Percentiles rank a stretch among this genome's conserved stretches.
These are phyloP conservation scores for Tachyglossus aculeatus DNA, from an alignment of 2,797 vertebrate genomes.

Conservation along the genomic window DNA sequence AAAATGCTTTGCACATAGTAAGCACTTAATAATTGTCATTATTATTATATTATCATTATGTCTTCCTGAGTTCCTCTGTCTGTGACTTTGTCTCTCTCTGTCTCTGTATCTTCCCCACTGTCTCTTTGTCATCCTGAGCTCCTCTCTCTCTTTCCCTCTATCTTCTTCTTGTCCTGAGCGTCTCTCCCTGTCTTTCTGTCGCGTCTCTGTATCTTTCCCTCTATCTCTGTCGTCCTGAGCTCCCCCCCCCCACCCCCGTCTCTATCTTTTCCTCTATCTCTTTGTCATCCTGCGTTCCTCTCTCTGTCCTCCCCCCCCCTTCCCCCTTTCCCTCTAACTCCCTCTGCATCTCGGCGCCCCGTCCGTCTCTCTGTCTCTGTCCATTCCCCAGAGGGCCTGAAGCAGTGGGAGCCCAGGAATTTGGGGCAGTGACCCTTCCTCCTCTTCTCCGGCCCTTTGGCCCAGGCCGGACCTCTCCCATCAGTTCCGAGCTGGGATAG, in stretches of 20 bases:
- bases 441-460: conserved; percentile 12
- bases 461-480: not conserved
- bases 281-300: too few relatives aligned
- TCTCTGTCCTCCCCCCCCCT: too few relatives aligned
- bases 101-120: not conserved
- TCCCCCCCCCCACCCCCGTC: too few relatives aligned
- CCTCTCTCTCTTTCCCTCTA: conserved; percentile 15
- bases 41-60: too few relatives aligned
- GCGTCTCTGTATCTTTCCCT: conserved; percentile 38
- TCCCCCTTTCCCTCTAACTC: too few relatives aligned
- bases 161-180: conserved; percentile 6
- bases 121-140: not conserved
- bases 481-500: not conserved
- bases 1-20: too few relatives aligned
- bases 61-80: too few relatives aligned
- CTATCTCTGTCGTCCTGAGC: too few relatives aligned
- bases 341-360: too few relatives aligned
- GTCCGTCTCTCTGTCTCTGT: conserved; percentile 42
- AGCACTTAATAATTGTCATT: too few relatives aligned
- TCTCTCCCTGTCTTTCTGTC: conserved; percentile 23
- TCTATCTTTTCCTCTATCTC: too few relatives aligned
- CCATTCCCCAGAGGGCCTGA: conserved; percentile 37
- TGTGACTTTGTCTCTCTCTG: conserved; percentile 2
- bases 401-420: conserved; percentile 55
- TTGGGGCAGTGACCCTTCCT: conserved; percentile 52